Evolutionary conservation across 1,140 invertebrate genomes (phyloP).

Genomic region (Ladona fulva): DNA sequence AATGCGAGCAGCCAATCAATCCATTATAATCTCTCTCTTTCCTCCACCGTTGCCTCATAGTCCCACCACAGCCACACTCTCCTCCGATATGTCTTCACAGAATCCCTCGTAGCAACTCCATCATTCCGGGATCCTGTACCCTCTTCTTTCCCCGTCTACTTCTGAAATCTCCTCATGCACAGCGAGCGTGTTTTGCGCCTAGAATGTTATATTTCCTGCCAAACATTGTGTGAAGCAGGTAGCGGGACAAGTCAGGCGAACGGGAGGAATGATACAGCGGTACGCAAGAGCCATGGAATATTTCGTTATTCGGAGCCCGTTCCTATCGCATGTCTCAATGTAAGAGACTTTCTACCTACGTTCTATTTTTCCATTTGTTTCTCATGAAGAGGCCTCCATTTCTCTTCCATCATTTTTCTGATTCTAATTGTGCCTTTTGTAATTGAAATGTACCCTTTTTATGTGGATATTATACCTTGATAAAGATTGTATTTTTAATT

Average conservation of each 20-base stretch:
- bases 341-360: neutral
- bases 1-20: too few relatives aligned
- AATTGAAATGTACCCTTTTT: too few relatives aligned
- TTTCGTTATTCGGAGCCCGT: neutral
- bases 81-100: too few relatives aligned
- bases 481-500: too few relatives aligned
- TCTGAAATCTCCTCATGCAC: neutral
- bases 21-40: too few relatives aligned
- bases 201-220: neutral
- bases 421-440: too few relatives aligned
- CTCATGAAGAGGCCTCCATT: neutral
- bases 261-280: neutral
- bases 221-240: neutral
- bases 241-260: neutral
- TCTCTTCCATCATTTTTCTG: neutral
- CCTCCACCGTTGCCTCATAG: too few relatives aligned
- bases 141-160: neutral
- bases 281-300: neutral
- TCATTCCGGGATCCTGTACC: too few relatives aligned
- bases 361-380: neutral
- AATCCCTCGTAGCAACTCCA: too few relatives aligned
- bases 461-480: too few relatives aligned
- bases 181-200: neutral
- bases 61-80: too few relatives aligned
- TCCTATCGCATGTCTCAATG: too few relatives aligned